These are phyloP conservation scores for Eupithecia pulchellata DNA, from an alignment of 2,888 invertebrate species.

Conservation along the genomic window DNA sequence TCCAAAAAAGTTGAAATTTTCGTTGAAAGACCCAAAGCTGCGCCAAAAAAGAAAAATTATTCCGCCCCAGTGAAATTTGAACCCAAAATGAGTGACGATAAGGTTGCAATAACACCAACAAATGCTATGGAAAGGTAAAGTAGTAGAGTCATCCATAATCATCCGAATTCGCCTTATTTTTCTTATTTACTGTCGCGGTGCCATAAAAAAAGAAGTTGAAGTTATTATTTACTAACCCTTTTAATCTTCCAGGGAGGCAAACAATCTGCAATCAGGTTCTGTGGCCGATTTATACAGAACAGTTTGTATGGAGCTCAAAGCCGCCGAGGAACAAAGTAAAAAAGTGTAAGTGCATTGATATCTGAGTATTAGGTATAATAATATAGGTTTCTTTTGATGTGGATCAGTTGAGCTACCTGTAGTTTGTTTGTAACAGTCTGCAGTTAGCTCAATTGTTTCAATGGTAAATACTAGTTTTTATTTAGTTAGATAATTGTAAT, in stretches of 20 bases:
- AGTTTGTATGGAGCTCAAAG: not conserved
- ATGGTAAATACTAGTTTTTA: no score
- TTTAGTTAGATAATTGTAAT: no score
- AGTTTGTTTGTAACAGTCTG: no score
- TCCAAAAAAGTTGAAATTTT: not conserved
- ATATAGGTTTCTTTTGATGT: no score
- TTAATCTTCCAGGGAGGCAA: not conserved
- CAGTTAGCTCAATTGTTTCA: no score
- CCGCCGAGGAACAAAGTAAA: not conserved
- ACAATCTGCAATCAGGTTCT: not conserved
- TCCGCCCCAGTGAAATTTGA: not conserved
- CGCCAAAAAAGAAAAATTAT: not conserved
- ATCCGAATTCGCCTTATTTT: no score
- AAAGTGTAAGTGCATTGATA: not conserved
- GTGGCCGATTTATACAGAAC: not conserved
- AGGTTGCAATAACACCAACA: not conserved
- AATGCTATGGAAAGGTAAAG: not conserved
- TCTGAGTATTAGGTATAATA: no score
- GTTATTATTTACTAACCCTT: no score
- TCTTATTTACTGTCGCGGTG: no score
- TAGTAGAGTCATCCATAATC: not conserved
- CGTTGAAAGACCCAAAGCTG: not conserved
- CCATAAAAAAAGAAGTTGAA: no score
- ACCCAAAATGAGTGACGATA: not conserved
- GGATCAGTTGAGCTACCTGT: no score